phyloP scores from a whole-genome alignment of 2,113 vertebrate genomes.

The Calypte anna region DNA sequence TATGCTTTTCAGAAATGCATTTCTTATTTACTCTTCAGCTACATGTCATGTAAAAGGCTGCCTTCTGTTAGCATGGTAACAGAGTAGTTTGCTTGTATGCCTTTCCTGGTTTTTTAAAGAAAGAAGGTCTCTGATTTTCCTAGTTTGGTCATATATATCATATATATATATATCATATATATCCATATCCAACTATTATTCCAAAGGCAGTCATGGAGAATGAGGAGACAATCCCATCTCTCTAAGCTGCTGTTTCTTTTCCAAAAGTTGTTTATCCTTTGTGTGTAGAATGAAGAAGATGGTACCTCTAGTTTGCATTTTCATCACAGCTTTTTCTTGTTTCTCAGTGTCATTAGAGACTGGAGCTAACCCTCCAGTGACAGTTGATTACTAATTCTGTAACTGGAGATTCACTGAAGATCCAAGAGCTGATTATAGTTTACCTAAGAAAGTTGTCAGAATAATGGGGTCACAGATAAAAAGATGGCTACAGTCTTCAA shows the following conservation, averaged over 20 bases:
- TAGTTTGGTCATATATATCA: background rate
- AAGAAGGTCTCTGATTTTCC: background rate
- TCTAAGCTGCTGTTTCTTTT: background rate
- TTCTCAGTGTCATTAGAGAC: background rate
- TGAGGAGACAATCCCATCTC: background rate
- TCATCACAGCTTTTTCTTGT: background rate
- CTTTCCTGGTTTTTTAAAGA: background rate
- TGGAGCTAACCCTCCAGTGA: background rate
- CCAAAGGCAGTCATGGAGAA: background rate
- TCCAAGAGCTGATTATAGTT: background rate
- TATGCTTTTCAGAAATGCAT: constrained; percentile 21
- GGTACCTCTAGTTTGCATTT: background rate
- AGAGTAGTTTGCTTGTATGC: background rate
- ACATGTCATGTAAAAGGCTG: background rate
- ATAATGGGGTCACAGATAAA: background rate
- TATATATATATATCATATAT: too few species aligned
- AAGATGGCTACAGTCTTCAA: background rate
- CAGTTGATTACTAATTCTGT: background rate
- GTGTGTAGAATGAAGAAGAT: background rate
- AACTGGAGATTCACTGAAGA: background rate
- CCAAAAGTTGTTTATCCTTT: background rate
- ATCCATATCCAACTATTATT: background rate
- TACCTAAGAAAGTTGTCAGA: background rate
- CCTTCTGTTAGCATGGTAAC: background rate
- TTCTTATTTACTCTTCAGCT: background rate